phyloP scores from a whole-genome alignment of 2,888 invertebrate species.

The Xylota segnis region DNA sequence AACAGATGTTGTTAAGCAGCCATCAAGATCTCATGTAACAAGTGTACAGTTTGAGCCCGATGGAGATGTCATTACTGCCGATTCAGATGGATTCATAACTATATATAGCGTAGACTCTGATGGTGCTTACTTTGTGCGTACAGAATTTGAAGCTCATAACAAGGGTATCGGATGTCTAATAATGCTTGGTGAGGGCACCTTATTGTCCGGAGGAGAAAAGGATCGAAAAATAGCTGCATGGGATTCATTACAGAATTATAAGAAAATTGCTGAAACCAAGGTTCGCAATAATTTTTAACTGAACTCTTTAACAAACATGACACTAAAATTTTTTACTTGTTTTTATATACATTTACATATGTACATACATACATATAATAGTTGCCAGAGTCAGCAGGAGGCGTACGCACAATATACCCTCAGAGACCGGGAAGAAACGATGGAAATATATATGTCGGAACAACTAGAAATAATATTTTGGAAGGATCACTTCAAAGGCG shows the following conservation, averaged over 20 bases:
- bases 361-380: too few relatives aligned
- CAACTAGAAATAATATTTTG: slow-evolving; percentile 94
- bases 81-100: slow-evolving; percentile 95
- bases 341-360: too few relatives aligned
- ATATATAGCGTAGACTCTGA: slow-evolving; percentile 95
- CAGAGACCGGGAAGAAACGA: slow-evolving; percentile 94
- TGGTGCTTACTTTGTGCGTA: slow-evolving; percentile 94
- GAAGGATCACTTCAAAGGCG: slow-evolving; percentile 95
- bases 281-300: slow-evolving; percentile 83
- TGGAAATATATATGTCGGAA: slow-evolving; percentile 96
- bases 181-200: slow-evolving; percentile 95
- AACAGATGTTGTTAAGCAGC: slow-evolving; percentile 95
- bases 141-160: slow-evolving; percentile 95
- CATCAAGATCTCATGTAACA: slow-evolving; percentile 93
- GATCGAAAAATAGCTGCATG: slow-evolving; percentile 96
- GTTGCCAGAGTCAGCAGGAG: slow-evolving; percentile 95
- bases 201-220: slow-evolving; percentile 95
- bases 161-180: slow-evolving; percentile 94
- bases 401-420: slow-evolving; percentile 94
- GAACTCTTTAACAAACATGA: not conserved
- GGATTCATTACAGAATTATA: slow-evolving; percentile 96
- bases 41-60: slow-evolving; percentile 95
- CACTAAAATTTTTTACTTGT: too few relatives aligned
- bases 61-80: slow-evolving; percentile 96
- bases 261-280: slow-evolving; percentile 95